phyloP scores from a whole-genome alignment of 2,888 invertebrate genomes.

The Andrena fulva region DNA sequence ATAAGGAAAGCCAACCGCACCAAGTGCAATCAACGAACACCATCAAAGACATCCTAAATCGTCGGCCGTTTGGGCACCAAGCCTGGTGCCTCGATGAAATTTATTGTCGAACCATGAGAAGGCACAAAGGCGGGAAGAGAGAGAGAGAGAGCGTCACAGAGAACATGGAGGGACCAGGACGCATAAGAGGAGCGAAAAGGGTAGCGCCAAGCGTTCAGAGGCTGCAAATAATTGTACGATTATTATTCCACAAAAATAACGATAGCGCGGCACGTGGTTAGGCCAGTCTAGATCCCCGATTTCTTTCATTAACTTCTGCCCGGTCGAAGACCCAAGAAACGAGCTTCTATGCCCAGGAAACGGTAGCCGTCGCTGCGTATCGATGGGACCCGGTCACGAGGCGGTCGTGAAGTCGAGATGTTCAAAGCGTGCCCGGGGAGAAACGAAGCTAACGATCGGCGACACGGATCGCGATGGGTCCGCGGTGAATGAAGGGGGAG shows the following conservation, averaged over 20 bases:
- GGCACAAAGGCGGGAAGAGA: background rate
- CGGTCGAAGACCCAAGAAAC: constrained; percentile 14
- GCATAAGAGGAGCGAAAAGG: constrained; percentile 18
- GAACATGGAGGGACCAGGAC: background rate
- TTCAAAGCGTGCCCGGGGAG: background rate
- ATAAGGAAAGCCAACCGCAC: background rate
- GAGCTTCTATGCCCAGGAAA: background rate
- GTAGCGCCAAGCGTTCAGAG: constrained; percentile 77
- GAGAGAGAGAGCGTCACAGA: background rate
- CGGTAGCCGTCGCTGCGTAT: background rate
- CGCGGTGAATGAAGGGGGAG: background rate
- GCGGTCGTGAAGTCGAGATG: background rate
- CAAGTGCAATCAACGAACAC: background rate
- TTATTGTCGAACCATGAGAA: background rate
- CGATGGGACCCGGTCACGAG: constrained; percentile 8
- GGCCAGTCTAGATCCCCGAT: constrained; percentile 19
- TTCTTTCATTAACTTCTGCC: constrained; percentile 7
- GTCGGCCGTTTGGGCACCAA: background rate
- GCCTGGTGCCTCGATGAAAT: too few relatives aligned
- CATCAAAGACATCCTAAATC: background rate
- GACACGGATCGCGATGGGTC: background rate
- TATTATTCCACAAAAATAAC: constrained; percentile 76
- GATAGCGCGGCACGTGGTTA: constrained; percentile 17
- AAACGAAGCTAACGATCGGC: background rate
- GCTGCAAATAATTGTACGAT: constrained; percentile 81